Evolutionary conservation across 2,888 invertebrate genomes (phyloP).

Genomic region (Lagria hirta): DNA sequence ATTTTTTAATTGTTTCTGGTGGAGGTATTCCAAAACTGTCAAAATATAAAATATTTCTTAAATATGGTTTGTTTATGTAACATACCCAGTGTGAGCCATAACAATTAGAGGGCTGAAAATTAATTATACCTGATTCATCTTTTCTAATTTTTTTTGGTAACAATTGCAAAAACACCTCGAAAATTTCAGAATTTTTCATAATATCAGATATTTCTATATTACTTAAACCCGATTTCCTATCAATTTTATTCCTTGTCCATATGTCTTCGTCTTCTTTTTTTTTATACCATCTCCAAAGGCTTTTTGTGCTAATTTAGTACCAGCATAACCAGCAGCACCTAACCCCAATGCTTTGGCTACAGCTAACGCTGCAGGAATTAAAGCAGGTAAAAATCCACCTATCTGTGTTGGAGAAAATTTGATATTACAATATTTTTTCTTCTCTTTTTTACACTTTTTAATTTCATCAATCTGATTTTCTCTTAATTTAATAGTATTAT

Average conservation of each 20-base stretch:
- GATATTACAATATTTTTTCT: slow-evolving; percentile 1
- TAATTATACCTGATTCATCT: slow-evolving; percentile 1
- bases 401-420: slow-evolving; percentile 1
- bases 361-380: neutral
- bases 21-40: slow-evolving; percentile 1
- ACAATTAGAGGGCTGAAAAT: slow-evolving; percentile 1
- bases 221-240: neutral
- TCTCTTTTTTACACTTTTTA: slow-evolving; percentile 1
- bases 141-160: slow-evolving; percentile 1
- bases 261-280: slow-evolving; percentile 1
- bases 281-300: slow-evolving; percentile 1
- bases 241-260: slow-evolving; percentile 1
- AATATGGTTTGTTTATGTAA: slow-evolving; percentile 1
- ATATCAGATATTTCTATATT: slow-evolving; percentile 1
- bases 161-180: slow-evolving; percentile 1
- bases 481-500: slow-evolving; percentile 1
- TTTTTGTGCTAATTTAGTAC: slow-evolving; percentile 1
- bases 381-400: no score
- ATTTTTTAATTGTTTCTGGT: no score
- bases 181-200: neutral
- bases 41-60: slow-evolving; percentile 1
- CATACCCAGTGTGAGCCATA: slow-evolving; percentile 1
- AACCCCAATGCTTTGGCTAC: no score
- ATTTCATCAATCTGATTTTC: slow-evolving; percentile 1
- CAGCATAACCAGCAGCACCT: no score